phyloP scores from a whole-genome alignment of 2,797 vertebrate species.

The Anableps anableps region DNA sequence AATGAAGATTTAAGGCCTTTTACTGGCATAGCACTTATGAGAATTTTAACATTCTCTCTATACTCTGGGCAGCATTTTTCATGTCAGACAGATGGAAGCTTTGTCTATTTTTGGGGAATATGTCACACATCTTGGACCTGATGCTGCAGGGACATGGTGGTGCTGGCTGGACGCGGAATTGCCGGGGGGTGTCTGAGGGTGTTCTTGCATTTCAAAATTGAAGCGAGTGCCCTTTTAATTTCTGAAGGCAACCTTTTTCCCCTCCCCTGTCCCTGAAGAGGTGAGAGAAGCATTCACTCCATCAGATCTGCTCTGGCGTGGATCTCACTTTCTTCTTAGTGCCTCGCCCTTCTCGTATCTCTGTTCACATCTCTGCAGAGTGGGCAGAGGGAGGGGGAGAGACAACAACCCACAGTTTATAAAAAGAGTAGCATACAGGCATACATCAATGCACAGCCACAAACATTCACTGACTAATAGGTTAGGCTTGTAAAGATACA shows the following conservation, averaged over 20 bases:
- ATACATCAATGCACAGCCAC: conserved; percentile 21
- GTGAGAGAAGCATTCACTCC: conserved; percentile 44
- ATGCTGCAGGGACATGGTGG: conserved; percentile 42
- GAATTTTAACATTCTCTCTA: conserved; percentile 36
- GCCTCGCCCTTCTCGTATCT: conserved; percentile 31
- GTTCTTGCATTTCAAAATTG: conserved; percentile 50
- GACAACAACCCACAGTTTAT: conserved; percentile 36
- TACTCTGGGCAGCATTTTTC: conserved; percentile 28
- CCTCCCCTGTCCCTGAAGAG: conserved; percentile 29
- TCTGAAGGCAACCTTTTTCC: conserved; percentile 64
- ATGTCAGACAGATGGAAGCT: conserved; percentile 49
- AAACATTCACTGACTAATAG: conserved; percentile 48
- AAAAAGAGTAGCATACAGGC: conserved; percentile 15
- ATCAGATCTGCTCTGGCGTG: conserved; percentile 54
- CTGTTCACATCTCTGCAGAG: conserved; percentile 80
- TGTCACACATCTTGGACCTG: conserved; percentile 51
- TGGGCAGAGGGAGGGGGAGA: conserved; percentile 17
- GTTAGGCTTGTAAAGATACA: conserved; percentile 51
- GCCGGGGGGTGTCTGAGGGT: conserved; percentile 36
- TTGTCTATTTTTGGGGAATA: conserved; percentile 43
- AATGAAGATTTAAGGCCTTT: conserved; percentile 31
- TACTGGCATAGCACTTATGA: conserved; percentile 20
- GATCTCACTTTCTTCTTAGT: conserved; percentile 53
- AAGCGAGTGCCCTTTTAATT: conserved; percentile 65
- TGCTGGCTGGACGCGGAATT: conserved; percentile 14